Evolutionary conservation across 2,888 invertebrate genomes (phyloP), one percentile per base, ranked within the genome.

Genomic region (Caenorhabditis wallacei): DNA sequence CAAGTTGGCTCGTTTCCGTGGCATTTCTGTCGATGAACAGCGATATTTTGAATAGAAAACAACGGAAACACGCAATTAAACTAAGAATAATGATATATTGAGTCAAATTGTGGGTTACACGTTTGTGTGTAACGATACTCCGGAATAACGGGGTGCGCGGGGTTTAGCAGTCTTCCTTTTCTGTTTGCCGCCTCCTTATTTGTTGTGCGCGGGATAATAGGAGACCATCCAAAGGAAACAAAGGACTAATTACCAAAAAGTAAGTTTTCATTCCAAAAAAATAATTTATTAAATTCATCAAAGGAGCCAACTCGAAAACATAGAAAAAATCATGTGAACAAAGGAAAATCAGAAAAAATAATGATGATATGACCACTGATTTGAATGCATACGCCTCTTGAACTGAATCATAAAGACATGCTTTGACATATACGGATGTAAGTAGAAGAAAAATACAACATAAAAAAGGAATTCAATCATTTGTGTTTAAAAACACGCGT

Each of bases 1-100:
- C 22, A 59, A 40, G 16, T 70, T 64, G 16, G 64, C 46, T 30
- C 64, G 56, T 66, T 48, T 79, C 20, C 51, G 53, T 1, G 70
- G 64, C 79, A 79, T 79, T 64, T 13, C 0, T 22, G 16, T 4
- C 2, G 16, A 53, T 11, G 43, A 57, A 54, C 54, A 35, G 16
- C 11, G 11, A 3, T 30, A 59, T 56, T 30, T 18, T 7, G 46
- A 8, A 2, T 10, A 46, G 18, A 48, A 66, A 59, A 71, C 2
- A 20, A 22, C 16, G 22, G 30, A 30, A 71, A 71, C n/a, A 8
- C 40, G 16, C 37, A 37, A 37, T 4, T 37, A 40, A 20, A 20
- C n/a, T n/a, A n/a, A 1, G 4, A 16, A 20, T 22, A 59, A 61
- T 43, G 24, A 61, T 43, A 24, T 22, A 22, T 43, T 43, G n/a